Base-by-base conservation (phyloP, 2,888 invertebrate species). In the Saturnia pavonia region DNA sequence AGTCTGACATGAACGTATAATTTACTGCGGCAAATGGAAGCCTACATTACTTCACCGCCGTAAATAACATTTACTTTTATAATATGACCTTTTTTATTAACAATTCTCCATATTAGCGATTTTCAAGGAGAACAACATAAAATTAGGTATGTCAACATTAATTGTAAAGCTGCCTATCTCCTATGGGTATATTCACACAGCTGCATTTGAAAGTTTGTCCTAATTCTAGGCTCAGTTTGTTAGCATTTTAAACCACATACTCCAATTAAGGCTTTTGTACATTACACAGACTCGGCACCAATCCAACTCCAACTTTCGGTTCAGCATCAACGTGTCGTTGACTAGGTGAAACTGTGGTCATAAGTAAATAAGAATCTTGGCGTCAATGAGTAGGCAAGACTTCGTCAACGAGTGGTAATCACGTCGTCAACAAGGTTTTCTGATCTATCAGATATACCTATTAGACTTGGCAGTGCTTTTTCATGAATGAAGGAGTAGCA, bases 1-100 rank as follows among this genome's bases (percentile, higher is more conserved):
- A 67, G 60, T 71, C 40, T 65, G 40, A 45, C 71, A 71, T 63
- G 72, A 72, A 45, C 51, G 14, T 43, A 43, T 66, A 70, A 72
- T 67, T 68, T 65, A 72, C 51, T 48, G 65, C 51, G 22, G 40
- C 65, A 65, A 40, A 40, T n/a, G 40, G 65, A 65, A 65, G 19
- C 40, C 40, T 65, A 40, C 1, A 65, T 65, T 65, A 65, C 65
- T 40, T 65, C 65, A 65, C 4, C 34, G 34, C n/a, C 40, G 19
- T 2, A 19, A 40, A 40, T 65, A 40, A 40, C 19, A 34, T 65
- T 65, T 40, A 14, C 8, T 57, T 57, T 25, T 57, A 57, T 57
- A 25, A 25, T 57, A 57, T 57, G 57, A 48, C 22, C 6, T 57
- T 57, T 57, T 25, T 57, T 57, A 0, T 12, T 57, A 14, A 25